A percentile compares a stretch with the other conserved stretches of the same genome.
Conservation (phyloP, 2,888 invertebrate genomes). For the Diarsia mendica region DNA sequence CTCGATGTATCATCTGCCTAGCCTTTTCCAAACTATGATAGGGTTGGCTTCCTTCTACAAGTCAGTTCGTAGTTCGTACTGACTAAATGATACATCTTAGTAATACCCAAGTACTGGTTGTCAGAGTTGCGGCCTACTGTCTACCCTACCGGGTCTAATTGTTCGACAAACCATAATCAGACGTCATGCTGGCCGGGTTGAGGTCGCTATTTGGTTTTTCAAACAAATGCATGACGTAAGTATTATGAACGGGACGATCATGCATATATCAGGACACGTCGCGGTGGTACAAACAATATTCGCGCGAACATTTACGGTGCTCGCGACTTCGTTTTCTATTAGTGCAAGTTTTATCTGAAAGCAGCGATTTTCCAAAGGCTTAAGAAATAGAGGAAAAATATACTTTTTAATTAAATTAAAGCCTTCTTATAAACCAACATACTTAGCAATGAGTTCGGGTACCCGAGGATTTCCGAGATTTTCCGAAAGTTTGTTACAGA, state of each 20-base stretch:
- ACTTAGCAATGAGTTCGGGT: slow-evolving; percentile 29
- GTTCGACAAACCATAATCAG: not conserved
- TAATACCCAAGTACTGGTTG: no score
- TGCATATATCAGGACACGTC: no score
- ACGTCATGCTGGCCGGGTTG: not conserved
- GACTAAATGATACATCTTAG: no score
- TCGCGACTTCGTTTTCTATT: no score
- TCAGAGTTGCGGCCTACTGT: no score
- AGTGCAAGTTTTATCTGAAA: not conserved
- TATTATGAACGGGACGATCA: not conserved
- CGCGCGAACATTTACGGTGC: no score
- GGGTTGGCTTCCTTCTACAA: no score
- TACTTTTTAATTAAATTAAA: slow-evolving; percentile 53
- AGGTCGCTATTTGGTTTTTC: not conserved
- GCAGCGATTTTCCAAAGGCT: not conserved
- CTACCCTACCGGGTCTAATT: no score
- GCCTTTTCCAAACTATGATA: no score
- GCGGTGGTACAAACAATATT: no score
- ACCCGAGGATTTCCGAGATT: slow-evolving; percentile 23
- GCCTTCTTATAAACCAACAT: slow-evolving; percentile 22
- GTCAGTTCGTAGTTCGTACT: no score
- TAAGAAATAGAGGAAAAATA: slow-evolving; percentile 21
- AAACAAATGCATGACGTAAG: not conserved
- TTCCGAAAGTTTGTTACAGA: slow-evolving; percentile 18
- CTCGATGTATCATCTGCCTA: no score